Conservation (phyloP, 2,113 vertebrate genomes). For the Poecilia latipinna region DNA sequence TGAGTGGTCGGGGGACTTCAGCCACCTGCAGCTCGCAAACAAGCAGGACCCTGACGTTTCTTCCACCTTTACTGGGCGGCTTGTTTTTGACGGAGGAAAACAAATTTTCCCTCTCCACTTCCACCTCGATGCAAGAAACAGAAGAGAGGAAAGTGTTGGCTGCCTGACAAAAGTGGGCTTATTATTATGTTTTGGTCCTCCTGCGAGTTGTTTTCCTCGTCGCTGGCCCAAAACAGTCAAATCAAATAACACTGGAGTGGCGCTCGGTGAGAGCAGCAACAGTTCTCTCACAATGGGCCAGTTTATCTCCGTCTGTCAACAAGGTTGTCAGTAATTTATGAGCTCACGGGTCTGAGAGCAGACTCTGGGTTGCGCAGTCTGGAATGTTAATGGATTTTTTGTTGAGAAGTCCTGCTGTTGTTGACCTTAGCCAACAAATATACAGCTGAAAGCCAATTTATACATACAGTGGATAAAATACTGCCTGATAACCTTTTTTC, state of each 20-base stretch:
- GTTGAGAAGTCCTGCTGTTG: conserved; percentile 31
- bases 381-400: conserved; percentile 75
- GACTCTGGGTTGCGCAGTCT: conserved; percentile 25
- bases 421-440: conserved; percentile 26
- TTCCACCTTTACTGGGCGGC: conserved; percentile 60
- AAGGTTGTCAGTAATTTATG: conserved; percentile 66
- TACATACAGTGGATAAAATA: not conserved
- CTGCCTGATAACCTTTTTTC: not conserved
- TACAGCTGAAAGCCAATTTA: not conserved
- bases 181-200: conserved; percentile 47
- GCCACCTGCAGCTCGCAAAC: conserved; percentile 60
- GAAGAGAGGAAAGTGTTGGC: conserved; percentile 64
- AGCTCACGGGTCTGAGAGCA: conserved; percentile 49
- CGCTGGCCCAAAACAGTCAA: conserved; percentile 46
- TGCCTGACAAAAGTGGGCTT: conserved; percentile 32
- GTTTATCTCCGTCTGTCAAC: conserved; percentile 67
- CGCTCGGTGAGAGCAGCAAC: conserved; percentile 42
- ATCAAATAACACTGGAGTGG: conserved; percentile 42
- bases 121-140: conserved; percentile 22
- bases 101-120: conserved; percentile 15
- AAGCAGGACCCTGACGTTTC: conserved; percentile 56
- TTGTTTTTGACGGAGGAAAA: conserved; percentile 61
- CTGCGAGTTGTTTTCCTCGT: conserved; percentile 49
- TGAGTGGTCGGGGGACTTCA: conserved; percentile 66
- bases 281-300: conserved; percentile 62